These are phyloP conservation scores for Lomographa bimaculata DNA, from an alignment of 2,888 invertebrate genomes.

Conservation along the genomic window DNA sequence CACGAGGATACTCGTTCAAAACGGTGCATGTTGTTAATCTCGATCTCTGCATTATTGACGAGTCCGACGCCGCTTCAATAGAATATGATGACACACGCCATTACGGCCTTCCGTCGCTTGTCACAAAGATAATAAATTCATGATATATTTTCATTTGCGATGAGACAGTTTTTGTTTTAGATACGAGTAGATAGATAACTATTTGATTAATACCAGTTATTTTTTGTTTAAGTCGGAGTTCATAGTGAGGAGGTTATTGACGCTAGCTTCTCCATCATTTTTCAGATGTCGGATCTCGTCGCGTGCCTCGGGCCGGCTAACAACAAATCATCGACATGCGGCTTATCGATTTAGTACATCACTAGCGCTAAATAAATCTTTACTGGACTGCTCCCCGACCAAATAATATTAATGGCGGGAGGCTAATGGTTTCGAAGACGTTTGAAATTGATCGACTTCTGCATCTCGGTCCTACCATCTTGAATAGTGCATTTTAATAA, in stretches of 20 bases:
- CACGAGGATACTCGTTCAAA: constrained; percentile 59
- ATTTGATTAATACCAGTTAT: constrained; percentile 31
- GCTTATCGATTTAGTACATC: constrained; percentile 75
- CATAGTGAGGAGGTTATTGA: constrained; percentile 34
- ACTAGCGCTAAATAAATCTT: constrained; percentile 72
- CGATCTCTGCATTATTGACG: constrained; percentile 75
- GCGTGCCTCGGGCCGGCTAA: constrained; percentile 58
- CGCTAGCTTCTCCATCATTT: constrained; percentile 33
- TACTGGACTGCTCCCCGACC: constrained; percentile 56
- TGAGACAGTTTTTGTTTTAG: constrained; percentile 56
- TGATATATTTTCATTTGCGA: constrained; percentile 62
- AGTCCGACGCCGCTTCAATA: constrained; percentile 59
- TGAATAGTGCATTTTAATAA: constrained; percentile 39
- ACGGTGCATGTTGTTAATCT: constrained; percentile 78
- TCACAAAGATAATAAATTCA: constrained; percentile 64
- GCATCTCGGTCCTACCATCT: constrained; percentile 44
- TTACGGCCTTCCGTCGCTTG: constrained; percentile 61
- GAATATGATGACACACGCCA: constrained; percentile 78
- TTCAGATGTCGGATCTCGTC: constrained; percentile 49
- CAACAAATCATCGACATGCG: constrained; percentile 69
- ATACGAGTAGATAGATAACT: constrained; percentile 45
- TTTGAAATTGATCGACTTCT: constrained; percentile 65
- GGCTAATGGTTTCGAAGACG: constrained; percentile 72
- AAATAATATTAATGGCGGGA: constrained; percentile 68
- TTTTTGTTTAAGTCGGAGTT: constrained; percentile 23